phyloP scores from a whole-genome alignment of 2,113 vertebrate species.

The Corydoras maculifer region DNA sequence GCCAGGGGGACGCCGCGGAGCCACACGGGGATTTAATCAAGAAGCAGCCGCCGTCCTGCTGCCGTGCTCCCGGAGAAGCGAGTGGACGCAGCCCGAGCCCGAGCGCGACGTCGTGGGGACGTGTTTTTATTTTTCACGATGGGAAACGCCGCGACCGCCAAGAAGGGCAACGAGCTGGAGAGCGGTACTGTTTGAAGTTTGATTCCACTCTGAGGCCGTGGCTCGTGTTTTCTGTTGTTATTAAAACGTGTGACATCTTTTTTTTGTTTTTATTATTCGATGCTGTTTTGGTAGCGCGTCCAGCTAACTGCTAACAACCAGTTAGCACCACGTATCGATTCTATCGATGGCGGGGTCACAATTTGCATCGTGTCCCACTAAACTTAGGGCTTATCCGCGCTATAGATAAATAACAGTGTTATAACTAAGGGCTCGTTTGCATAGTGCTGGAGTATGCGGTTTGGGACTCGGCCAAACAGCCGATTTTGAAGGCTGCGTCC shows the following conservation, averaged over 20 bases:
- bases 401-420: neutral
- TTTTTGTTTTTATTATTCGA: neutral
- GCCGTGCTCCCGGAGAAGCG: no score
- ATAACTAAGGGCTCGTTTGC: neutral
- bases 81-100: no score
- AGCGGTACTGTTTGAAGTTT: slow-evolving; percentile 69
- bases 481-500: neutral
- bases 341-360: neutral
- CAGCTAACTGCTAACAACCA: neutral
- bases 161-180: slow-evolving; percentile 93
- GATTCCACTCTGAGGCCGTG: neutral
- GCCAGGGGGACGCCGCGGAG: no score
- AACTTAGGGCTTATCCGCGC: neutral
- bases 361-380: neutral
- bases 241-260: no score
- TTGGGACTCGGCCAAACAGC: neutral
- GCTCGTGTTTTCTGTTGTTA: no score
- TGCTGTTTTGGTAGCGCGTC: neutral
- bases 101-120: no score
- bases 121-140: slow-evolving; percentile 58
- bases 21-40: no score
- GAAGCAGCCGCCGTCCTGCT: no score
- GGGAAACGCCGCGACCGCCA: slow-evolving; percentile 90
- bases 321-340: neutral
- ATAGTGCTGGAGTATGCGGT: neutral